A percentile compares a stretch with the other conserved stretches of the same genome.
Conservation (phyloP, 1,140 invertebrate species). For the Drosophila pallidifrons region DNA sequence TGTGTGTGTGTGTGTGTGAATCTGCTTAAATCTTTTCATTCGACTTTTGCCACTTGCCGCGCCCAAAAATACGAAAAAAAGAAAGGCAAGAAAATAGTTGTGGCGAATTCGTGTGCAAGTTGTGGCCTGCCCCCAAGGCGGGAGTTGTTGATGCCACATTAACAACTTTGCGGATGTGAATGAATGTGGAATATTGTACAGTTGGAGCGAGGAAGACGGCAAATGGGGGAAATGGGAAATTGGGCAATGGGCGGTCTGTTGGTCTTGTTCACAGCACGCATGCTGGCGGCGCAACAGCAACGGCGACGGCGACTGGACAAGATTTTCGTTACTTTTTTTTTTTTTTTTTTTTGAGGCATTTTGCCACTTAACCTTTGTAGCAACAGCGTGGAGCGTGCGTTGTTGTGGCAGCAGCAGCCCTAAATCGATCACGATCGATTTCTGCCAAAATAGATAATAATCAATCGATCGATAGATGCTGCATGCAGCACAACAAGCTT, state of each 20-base stretch:
- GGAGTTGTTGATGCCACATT: constrained; percentile 50
- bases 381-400: constrained; percentile 20
- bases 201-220: not conserved
- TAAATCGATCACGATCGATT: constrained; percentile 75
- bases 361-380: constrained; percentile 51
- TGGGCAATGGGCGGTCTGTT: constrained; percentile 1
- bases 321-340: not conserved
- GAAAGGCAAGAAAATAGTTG: constrained; percentile 13
- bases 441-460: constrained; percentile 73
- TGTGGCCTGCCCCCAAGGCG: constrained; percentile 23
- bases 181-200: constrained; percentile 22
- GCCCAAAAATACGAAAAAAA: constrained; percentile 1
- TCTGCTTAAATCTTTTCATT: not conserved
- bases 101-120: constrained; percentile 16
- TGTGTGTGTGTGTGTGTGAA: constrained; percentile 8
- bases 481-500: not conserved
- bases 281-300: constrained; percentile 34
- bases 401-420: constrained; percentile 26
- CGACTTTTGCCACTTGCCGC: constrained; percentile 28
- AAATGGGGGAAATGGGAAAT: not conserved
- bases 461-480: constrained; percentile 45
- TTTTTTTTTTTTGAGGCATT: constrained; percentile 14
- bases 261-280: constrained; percentile 43
- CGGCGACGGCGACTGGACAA: constrained; percentile 30
- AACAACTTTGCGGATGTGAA: constrained; percentile 50